Evolutionary conservation across 2,113 vertebrate genomes (phyloP).

Genomic region (Phyllostomus discolor): DNA sequence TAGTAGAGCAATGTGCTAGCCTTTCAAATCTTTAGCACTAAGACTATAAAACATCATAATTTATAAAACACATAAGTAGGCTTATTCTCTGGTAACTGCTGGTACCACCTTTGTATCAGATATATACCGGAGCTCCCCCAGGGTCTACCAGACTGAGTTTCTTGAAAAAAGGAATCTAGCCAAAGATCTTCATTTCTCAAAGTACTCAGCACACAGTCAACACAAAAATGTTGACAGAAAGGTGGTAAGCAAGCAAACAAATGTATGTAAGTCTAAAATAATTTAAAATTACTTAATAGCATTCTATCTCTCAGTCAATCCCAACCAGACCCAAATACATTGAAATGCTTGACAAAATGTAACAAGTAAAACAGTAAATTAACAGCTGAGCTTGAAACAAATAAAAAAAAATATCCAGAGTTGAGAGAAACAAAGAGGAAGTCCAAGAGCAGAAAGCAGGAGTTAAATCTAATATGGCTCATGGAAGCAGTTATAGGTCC

Average conservation of each 20-base stretch:
- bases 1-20: neutral
- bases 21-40: constrained; percentile 14
- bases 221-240: neutral
- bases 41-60: neutral
- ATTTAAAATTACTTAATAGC: neutral
- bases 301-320: neutral
- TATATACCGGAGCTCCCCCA: neutral
- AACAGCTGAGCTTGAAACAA: neutral
- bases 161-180: neutral
- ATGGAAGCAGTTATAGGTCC: neutral
- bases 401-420: neutral
- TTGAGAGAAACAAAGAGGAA: neutral
- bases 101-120: neutral
- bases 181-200: constrained; percentile 23
- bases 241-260: neutral
- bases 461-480: neutral
- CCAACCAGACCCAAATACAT: neutral
- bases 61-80: neutral
- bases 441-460: neutral
- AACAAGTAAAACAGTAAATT: neutral
- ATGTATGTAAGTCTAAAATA: neutral
- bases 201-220: neutral
- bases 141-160: neutral
- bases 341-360: neutral
- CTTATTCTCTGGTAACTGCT: neutral